Evolutionary conservation across 2,888 invertebrate genomes (phyloP).

Genomic region (Caenorhabditis becei): DNA sequence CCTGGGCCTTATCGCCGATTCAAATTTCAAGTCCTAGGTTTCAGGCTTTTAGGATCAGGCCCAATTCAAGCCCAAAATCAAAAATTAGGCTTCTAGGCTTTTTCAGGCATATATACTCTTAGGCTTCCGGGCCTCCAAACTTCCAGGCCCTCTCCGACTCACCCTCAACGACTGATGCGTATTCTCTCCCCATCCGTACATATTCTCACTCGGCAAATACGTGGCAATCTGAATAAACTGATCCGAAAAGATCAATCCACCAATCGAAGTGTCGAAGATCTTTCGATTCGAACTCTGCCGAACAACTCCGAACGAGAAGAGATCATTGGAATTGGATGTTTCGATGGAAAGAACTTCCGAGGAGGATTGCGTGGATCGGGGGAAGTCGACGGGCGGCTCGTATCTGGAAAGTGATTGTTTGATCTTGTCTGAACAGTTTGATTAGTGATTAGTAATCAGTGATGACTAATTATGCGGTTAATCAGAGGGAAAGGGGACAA

Average conservation of each 20-base stretch:
- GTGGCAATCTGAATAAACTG: conserved; percentile 80
- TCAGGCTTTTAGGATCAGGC: no score
- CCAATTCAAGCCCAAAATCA: no score
- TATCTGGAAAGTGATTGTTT: conserved; percentile 62
- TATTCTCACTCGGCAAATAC: conserved; percentile 74
- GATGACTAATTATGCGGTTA: no score
- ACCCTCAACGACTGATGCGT: conserved; percentile 77
- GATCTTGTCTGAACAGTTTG: background rate
- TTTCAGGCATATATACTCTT: no score
- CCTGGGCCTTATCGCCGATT: no score
- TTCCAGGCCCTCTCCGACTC: no score
- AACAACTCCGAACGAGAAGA: conserved; percentile 73
- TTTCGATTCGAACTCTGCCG: conserved; percentile 64
- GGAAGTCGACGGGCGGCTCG: conserved; percentile 72
- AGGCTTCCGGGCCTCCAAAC: no score
- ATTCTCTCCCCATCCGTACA: conserved; percentile 81
- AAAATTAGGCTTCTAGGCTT: no score
- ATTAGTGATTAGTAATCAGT: no score
- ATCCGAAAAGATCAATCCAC: conserved; percentile 79
- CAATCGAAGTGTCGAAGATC: conserved; percentile 78
- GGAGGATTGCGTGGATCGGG: conserved; percentile 46
- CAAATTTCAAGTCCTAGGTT: no score
- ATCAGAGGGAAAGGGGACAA: no score
- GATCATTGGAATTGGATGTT: conserved; percentile 37
- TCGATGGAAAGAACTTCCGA: conserved; percentile 63